Evolutionary conservation across 2,797 vertebrate species (phyloP), one percentile per base, ranked within the genome.

Genomic region (Phoebastria nigripes): DNA sequence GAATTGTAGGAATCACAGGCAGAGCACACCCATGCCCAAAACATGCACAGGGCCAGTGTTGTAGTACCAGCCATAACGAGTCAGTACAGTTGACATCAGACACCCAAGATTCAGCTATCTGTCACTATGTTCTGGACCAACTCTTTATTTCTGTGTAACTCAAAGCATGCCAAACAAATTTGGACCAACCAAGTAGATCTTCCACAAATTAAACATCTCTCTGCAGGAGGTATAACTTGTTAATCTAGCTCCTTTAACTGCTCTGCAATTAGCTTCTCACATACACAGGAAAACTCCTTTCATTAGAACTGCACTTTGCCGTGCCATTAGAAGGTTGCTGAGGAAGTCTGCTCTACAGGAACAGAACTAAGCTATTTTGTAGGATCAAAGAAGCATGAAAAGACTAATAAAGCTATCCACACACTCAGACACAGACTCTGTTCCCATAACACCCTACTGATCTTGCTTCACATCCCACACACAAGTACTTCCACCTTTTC

Each of bases 191-290:
- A 80, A 54, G 44, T 11, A 72, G 41, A 37, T 69, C 66, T 72
- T 72, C 80, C 51, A n/a, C 35, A 91, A 77, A 82, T 63, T 37
- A 82, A 59, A 44, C 28, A 54, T 42, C 15, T 47, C 26, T 62
- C 25, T 78, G 39, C 39, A 83, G 49, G 65, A 95, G 15, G 37
- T 37, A 29, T 12, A 87, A 87, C 92, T 87, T 0, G 76, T 91
- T 94, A 19, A 87, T 86, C 87, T 83, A 54, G 82, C 67, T 95
- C 49, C 31, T 92, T 89, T 52, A 93, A 19, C 21, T 87, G 78
- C 81, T 65, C 84, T 81, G 56, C 61, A 93, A 85, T 93, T 96
- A 96, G 31, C 58, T 73, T 81, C 76, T 86, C 37, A 15, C 16
- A n/a, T 12, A 47, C 24, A 42, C 20, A 74, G 41, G n/a, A 47